phyloP scores from a whole-genome alignment of 2,888 invertebrate species.

The Megastigmus dorsalis region DNA sequence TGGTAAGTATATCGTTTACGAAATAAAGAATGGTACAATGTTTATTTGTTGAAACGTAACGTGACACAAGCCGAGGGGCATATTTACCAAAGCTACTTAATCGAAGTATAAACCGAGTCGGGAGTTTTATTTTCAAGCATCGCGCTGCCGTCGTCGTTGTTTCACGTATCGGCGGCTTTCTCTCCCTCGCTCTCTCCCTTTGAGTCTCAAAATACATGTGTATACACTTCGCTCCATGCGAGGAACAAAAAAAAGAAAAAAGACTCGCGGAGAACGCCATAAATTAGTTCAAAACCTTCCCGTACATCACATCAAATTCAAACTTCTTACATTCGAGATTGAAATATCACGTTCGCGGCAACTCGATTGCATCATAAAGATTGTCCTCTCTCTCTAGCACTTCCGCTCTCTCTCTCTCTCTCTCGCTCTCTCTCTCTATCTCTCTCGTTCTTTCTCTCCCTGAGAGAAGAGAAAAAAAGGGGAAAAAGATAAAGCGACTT shows the following conservation, averaged over 20 bases:
- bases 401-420: neutral
- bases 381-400: slow-evolving; percentile 32
- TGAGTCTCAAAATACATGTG: slow-evolving; percentile 37
- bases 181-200: neutral
- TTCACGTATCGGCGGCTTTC: neutral
- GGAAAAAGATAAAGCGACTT: slow-evolving; percentile 44
- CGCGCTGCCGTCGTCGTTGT: slow-evolving; percentile 32
- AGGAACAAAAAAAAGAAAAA: slow-evolving; percentile 1
- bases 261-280: neutral
- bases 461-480: slow-evolving; percentile 6
- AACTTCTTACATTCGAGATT: slow-evolving; percentile 41
- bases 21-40: slow-evolving; percentile 29
- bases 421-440: no score
- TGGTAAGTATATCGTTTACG: slow-evolving; percentile 31
- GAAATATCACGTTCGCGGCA: slow-evolving; percentile 41
- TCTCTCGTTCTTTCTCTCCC: neutral
- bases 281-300: slow-evolving; percentile 39
- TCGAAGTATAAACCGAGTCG: slow-evolving; percentile 44
- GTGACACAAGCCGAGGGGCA: slow-evolving; percentile 29
- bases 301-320: slow-evolving; percentile 22
- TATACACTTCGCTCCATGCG: neutral
- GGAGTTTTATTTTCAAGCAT: slow-evolving; percentile 49
- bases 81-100: slow-evolving; percentile 54
- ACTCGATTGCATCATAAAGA: slow-evolving; percentile 46
- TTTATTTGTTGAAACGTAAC: slow-evolving; percentile 50